These are phyloP conservation scores for Rhamnusium bicolor DNA, from an alignment of 2,888 invertebrate species.

Conservation along the genomic window DNA sequence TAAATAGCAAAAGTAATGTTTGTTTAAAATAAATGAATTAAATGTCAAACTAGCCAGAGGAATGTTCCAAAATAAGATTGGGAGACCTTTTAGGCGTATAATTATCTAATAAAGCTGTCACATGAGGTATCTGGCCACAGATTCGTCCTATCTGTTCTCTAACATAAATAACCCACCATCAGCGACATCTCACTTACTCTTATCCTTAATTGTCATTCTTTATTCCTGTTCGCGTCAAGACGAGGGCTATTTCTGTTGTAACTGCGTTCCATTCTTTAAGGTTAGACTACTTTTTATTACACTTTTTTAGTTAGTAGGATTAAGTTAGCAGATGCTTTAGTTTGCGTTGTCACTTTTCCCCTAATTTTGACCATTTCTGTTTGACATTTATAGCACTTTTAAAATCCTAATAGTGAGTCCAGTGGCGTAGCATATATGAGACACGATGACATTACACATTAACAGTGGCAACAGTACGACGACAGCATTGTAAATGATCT, in stretches of 20 bases:
- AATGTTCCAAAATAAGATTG: conserved; percentile 23
- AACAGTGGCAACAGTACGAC: too few species aligned
- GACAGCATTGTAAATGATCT: too few species aligned
- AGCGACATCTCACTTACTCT: conserved; percentile 47
- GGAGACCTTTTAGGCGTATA: conserved; percentile 17
- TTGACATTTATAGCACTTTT: too few species aligned
- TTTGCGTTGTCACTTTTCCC: too few species aligned
- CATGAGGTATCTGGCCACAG: conserved; percentile 19
- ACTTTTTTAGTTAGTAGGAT: too few species aligned
- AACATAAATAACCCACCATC: conserved; percentile 30
- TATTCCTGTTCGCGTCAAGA: conserved; percentile 28
- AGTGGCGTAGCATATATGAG: too few species aligned
- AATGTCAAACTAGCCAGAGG: conserved; percentile 6
- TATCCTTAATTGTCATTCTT: conserved; percentile 52
- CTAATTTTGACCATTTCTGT: too few species aligned
- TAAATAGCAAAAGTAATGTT: too few species aligned
- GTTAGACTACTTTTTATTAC: conserved; percentile 14
- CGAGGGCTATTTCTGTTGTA: conserved; percentile 31
- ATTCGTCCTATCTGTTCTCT: conserved; percentile 16
- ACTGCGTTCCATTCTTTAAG: conserved; percentile 29
- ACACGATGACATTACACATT: too few species aligned
- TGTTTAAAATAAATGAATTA: conserved; percentile 13
- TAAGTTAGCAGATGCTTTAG: too few species aligned
- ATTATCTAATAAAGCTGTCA: conserved; percentile 15
- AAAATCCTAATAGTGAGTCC: too few species aligned